Evolutionary conservation across 2,113 vertebrate genomes (phyloP).

Genomic region (Embiotoca jacksoni): DNA sequence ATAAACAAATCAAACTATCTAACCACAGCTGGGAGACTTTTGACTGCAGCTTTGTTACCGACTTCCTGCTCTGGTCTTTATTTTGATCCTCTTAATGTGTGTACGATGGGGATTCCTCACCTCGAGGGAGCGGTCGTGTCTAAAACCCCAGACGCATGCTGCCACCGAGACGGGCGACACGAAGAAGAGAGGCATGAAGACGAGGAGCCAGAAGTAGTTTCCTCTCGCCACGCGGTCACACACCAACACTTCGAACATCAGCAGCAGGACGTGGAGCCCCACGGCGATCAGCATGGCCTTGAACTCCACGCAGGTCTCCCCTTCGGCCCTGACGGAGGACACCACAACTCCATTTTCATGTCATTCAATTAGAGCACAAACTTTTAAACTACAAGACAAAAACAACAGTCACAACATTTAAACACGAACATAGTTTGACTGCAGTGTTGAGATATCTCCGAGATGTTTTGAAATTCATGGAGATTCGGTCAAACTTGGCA

Average conservation of each 20-base stretch:
- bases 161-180: slow-evolving; percentile 98
- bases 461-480: too few species aligned
- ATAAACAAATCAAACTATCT: too few species aligned
- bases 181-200: slow-evolving; percentile 99
- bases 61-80: too few species aligned
- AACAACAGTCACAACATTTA: too few species aligned
- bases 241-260: slow-evolving; percentile 98
- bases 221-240: slow-evolving; percentile 94
- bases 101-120: neutral
- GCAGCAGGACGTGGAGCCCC: slow-evolving; percentile 94
- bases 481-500: too few species aligned
- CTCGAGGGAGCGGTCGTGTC: slow-evolving; percentile 97
- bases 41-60: too few species aligned
- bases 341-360: neutral
- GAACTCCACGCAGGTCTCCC: slow-evolving; percentile 98
- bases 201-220: slow-evolving; percentile 94
- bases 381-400: too few species aligned
- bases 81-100: too few species aligned
- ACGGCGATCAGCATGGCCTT: slow-evolving; percentile 98
- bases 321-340: slow-evolving; percentile 82
- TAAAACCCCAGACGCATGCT: slow-evolving; percentile 98
- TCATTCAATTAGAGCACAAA: too few species aligned
- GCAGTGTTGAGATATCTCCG: too few species aligned
- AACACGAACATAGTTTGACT: too few species aligned
- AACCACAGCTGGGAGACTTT: too few species aligned